phyloP scores from a whole-genome alignment of 2,797 vertebrate species.

The Alfaro cultratus region DNA sequence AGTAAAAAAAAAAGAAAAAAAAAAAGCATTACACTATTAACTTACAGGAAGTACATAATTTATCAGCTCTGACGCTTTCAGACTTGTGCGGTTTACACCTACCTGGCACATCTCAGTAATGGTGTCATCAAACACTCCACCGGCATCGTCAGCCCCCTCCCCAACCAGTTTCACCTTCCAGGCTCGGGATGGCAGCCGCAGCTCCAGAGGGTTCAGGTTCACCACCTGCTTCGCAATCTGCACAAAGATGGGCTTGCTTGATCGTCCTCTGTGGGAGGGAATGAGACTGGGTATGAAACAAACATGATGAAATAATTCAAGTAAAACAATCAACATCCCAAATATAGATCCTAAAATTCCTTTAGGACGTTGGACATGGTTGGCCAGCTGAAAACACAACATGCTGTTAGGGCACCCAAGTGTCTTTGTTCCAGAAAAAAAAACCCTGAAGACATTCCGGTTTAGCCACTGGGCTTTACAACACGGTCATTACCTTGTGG shows the following conservation, averaged over 20 bases:
- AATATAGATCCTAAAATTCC: conserved; percentile 3
- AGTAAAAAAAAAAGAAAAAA: conserved; percentile 39
- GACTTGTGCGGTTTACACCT: conserved; percentile 20
- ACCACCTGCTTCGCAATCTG: conserved; percentile 87
- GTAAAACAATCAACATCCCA: background rate
- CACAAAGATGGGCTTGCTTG: conserved; percentile 86
- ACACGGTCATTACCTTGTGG: conserved; percentile 72
- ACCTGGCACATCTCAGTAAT: conserved; percentile 89
- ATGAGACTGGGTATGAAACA: background rate
- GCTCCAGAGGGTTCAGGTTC: conserved; percentile 82
- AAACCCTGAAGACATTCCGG: background rate
- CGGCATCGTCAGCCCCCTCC: conserved; percentile 85
- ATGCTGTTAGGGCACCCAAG: conserved; percentile 1
- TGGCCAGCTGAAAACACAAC: conserved; percentile 11
- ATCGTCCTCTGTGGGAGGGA: conserved; percentile 77
- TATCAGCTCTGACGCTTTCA: background rate
- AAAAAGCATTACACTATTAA: conserved; percentile 15
- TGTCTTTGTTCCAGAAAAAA: background rate
- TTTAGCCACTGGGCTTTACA: conserved; percentile 1
- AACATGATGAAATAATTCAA: background rate
- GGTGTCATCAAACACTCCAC: conserved; percentile 87
- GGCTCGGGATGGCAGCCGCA: conserved; percentile 83
- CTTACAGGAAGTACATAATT: conserved; percentile 14
- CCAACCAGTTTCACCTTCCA: conserved; percentile 88
- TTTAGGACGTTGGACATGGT: background rate